Conservation (phyloP, 2,113 vertebrate genomes). For the Pogonocichla stellata region DNA sequence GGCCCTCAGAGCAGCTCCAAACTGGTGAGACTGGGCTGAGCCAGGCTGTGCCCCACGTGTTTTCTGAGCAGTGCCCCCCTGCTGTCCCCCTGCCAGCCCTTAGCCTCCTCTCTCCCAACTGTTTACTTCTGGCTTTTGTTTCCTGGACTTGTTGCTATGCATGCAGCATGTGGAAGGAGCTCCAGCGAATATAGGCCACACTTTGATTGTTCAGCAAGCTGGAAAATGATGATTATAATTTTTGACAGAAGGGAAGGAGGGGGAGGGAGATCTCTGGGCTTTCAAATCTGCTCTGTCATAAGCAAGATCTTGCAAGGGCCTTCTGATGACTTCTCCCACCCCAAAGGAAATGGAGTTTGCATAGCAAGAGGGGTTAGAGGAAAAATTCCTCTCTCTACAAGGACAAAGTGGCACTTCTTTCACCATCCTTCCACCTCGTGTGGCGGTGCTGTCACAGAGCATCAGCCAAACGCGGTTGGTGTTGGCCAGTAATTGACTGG, state of each 20-base stretch:
- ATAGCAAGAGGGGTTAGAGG: constrained; percentile 26
- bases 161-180: constrained; percentile 63
- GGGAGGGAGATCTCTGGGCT: constrained; percentile 52
- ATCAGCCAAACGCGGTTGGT: neutral
- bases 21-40: neutral
- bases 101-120: neutral
- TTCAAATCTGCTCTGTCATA: constrained; percentile 71
- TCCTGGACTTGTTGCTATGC: constrained; percentile 73
- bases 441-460: neutral
- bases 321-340: constrained; percentile 23
- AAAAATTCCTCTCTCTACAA: neutral
- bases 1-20: neutral
- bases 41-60: neutral
- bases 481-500: neutral
- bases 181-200: constrained; percentile 67
- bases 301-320: constrained; percentile 42
- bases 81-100: neutral
- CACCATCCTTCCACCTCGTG: neutral
- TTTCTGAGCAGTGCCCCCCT: neutral
- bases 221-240: constrained; percentile 74
- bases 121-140: constrained; percentile 55
- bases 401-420: neutral
- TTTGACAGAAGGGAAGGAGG: constrained; percentile 64
- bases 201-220: constrained; percentile 74
- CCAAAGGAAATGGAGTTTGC: constrained; percentile 39